A percentile compares a stretch with the other conserved stretches of the same genome.
Evolutionary conservation across 2,888 invertebrate genomes (phyloP).

Genomic region (Agrilus biguttatus): DNA sequence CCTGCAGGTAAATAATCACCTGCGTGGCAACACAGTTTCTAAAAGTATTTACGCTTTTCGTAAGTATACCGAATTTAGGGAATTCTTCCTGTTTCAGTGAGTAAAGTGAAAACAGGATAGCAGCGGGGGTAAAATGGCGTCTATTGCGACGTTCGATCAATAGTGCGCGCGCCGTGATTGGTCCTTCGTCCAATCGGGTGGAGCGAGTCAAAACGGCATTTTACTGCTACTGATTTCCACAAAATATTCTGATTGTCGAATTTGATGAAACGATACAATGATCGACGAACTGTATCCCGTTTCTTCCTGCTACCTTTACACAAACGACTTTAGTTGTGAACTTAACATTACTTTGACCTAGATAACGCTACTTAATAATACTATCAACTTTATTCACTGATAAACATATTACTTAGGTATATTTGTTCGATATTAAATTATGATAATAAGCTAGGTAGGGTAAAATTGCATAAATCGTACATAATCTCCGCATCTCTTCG

Average conservation of each 20-base stretch:
- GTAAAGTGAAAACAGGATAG: neutral
- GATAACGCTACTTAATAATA: no score
- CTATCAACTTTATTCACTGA: no score
- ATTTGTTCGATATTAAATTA: no score
- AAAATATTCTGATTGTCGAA: slow-evolving; percentile 14
- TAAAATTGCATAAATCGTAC: no score
- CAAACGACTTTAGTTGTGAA: slow-evolving; percentile 1
- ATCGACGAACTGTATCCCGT: no score
- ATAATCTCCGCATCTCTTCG: no score
- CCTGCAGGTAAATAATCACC: no score
- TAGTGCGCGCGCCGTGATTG: slow-evolving; percentile 29
- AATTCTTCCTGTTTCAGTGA: no score
- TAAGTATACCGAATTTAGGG: neutral
- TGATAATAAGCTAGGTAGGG: no score
- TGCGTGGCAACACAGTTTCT: neutral
- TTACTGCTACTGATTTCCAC: slow-evolving; percentile 26
- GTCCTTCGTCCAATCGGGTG: slow-evolving; percentile 22
- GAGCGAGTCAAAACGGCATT: slow-evolving; percentile 22
- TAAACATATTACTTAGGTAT: no score
- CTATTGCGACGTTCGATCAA: slow-evolving; percentile 32
- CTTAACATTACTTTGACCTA: no score
- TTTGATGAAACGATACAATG: slow-evolving; percentile 10
- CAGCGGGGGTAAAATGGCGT: slow-evolving; percentile 29
- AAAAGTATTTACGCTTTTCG: neutral
- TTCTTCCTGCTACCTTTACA: neutral